Evolutionary conservation across 2,113 vertebrate species (phyloP), one percentile per base, ranked within the genome.

Genomic region (Castor canadensis): DNA sequence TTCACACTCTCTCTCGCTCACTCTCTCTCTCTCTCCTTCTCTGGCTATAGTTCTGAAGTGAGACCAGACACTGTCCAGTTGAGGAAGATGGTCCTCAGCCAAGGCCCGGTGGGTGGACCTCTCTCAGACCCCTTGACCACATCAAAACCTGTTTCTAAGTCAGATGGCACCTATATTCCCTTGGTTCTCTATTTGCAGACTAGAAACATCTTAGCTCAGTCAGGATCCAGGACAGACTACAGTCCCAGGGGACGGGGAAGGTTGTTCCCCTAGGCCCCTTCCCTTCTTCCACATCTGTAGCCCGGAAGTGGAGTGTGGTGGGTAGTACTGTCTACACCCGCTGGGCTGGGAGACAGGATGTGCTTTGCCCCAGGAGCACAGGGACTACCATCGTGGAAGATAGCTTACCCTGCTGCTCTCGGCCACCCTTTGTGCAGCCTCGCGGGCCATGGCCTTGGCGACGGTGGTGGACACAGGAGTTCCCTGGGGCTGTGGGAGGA

Each of bases 401-500:
- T 30, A 10, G 47, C 60, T 98, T 98, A 99, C 99, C 99, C 99
- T 98, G 97, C 97, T 99, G 96, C 98, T 99, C 96, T 99, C 99
- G 0, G 99, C 99, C 95, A 99, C 99, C 76, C 99, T 98, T 85
- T 99, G 99, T 0, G 99, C 99, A 3, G 99, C 99, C 98, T 99
- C 99, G 71, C 99, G 98, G 20, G 99, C 99, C 99, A 99, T 99
- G 98, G 99, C 99, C 98, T 99, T 99, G 69, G 99, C 99, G 1
- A 99, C 98, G 0, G 99, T 99, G 96, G 99, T 99, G 81, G 99
- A 98, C 96, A 99, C 98, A 0, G 99, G 99, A 0, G 98, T 92
- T 95, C 99, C 99, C 98, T 99, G 99, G 12, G 99, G 99, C 97
- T 99, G 99, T 1, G 99, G 99, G 80, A 99, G 99, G 95, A 99